phyloP scores from a whole-genome alignment of 2,113 vertebrate genomes.

The Nematolebias whitei region DNA sequence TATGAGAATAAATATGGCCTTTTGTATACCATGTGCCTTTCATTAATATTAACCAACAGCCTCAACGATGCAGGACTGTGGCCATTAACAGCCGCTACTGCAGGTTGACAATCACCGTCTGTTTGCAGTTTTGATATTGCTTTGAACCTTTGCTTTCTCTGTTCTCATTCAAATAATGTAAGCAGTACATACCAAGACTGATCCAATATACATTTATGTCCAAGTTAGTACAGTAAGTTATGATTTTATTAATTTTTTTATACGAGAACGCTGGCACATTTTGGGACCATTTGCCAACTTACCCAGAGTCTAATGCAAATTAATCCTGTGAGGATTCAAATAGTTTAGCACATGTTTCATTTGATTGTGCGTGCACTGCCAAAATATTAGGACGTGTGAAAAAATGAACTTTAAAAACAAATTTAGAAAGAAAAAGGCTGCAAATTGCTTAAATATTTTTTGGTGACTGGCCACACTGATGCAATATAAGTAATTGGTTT shows the following conservation, averaged over 20 bases:
- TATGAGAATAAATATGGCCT: constrained; percentile 76
- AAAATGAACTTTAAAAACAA: constrained; percentile 49
- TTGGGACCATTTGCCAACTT: constrained; percentile 55
- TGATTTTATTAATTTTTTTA: constrained; percentile 38
- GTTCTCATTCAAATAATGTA: constrained; percentile 23
- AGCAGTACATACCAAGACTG: constrained; percentile 27
- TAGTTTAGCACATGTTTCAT: constrained; percentile 46
- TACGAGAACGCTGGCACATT: constrained; percentile 56
- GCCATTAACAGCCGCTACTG: constrained; percentile 57
- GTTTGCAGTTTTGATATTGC: constrained; percentile 49
- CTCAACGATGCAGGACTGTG: constrained; percentile 25
- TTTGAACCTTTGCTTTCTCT: constrained; percentile 22
- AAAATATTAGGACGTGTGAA: constrained; percentile 54
- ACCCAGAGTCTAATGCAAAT: constrained; percentile 66
- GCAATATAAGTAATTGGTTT: constrained; percentile 33
- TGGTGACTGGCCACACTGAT: constrained; percentile 35
- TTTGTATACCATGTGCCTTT: constrained; percentile 61
- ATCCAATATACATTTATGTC: constrained; percentile 45
- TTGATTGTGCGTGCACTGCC: constrained; percentile 38
- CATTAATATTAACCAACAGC: constrained; percentile 73
- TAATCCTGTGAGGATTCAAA: constrained; percentile 60
- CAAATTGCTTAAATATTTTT: constrained; percentile 55
- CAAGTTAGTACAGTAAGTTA: constrained; percentile 66
- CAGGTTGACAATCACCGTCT: constrained; percentile 62
- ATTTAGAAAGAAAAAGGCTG: constrained; percentile 43